Conservation (phyloP, 2,797 vertebrate species). For the Pseudomugil tenellus region DNA sequence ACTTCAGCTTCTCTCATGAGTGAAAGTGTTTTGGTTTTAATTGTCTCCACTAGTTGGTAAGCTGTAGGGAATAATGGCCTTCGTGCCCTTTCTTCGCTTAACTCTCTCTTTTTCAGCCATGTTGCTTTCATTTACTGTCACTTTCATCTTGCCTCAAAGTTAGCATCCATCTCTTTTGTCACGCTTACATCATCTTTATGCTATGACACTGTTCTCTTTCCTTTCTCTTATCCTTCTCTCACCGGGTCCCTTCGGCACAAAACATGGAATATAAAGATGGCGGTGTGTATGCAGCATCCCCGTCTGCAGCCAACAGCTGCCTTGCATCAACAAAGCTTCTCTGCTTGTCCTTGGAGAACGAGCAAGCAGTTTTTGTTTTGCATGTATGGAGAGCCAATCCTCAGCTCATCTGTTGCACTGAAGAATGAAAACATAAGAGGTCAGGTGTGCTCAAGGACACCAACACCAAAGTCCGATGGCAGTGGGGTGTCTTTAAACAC, state of each 20-base stretch:
- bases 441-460: conserved; percentile 57
- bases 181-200: conserved; percentile 45
- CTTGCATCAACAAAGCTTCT: conserved; percentile 34
- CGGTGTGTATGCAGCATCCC: conserved; percentile 27
- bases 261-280: conserved; percentile 35
- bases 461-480: background rate
- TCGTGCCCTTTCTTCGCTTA: conserved; percentile 4
- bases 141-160: conserved; percentile 17
- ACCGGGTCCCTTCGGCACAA: conserved; percentile 30
- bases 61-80: conserved; percentile 1
- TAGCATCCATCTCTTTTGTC: conserved; percentile 40
- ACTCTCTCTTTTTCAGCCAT: conserved; percentile 3
- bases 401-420: conserved; percentile 41
- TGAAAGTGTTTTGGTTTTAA: conserved; percentile 27
- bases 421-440: conserved; percentile 48
- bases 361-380: conserved; percentile 31
- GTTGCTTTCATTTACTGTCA: conserved; percentile 11
- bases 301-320: conserved; percentile 31
- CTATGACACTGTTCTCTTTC: conserved; percentile 18
- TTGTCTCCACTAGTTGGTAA: conserved; percentile 18
- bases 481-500: conserved; percentile 5
- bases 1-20: conserved; percentile 21
- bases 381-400: conserved; percentile 20
- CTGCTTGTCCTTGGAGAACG: conserved; percentile 51
- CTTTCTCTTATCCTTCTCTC: conserved; percentile 16